Conservation (phyloP, 2,113 vertebrate species). For the Chlorodrepanis virens region DNA sequence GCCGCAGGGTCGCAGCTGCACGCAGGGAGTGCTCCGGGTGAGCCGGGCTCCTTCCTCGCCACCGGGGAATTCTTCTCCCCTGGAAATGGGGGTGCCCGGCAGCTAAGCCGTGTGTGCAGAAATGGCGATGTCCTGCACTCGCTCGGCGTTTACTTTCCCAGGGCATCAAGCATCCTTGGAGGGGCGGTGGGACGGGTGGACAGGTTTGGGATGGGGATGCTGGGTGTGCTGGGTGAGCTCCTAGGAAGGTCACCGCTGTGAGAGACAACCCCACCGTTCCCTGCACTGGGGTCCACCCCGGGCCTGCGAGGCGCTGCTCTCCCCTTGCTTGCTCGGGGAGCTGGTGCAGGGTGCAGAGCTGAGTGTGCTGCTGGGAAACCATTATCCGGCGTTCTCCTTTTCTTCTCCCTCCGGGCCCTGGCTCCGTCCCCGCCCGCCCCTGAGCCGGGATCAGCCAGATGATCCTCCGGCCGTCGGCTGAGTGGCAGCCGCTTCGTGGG, state of each 20-base stretch:
- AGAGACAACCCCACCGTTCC: no score
- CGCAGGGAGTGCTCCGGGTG: neutral
- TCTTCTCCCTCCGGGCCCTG: neutral
- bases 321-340: neutral
- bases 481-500: conserved; percentile 59
- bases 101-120: neutral
- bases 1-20: neutral
- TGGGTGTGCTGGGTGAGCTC: neutral
- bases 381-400: neutral
- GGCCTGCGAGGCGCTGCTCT: neutral
- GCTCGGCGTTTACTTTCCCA: neutral
- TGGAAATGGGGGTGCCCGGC: neutral
- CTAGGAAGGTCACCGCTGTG: neutral
- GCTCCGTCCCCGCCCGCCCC: conserved; percentile 39
- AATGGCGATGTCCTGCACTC: neutral
- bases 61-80: neutral
- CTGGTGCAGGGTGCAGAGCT: neutral
- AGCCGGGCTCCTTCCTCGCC: neutral
- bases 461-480: conserved; percentile 55
- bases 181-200: rapidly evolving
- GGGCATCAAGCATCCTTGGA: neutral
- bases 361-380: neutral
- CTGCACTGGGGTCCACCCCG: rapidly evolving
- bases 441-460: conserved; percentile 67
- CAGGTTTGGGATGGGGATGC: neutral